These are phyloP conservation scores for Escarpia spicata DNA, from an alignment of 2,888 invertebrate genomes.

Conservation along the genomic window DNA sequence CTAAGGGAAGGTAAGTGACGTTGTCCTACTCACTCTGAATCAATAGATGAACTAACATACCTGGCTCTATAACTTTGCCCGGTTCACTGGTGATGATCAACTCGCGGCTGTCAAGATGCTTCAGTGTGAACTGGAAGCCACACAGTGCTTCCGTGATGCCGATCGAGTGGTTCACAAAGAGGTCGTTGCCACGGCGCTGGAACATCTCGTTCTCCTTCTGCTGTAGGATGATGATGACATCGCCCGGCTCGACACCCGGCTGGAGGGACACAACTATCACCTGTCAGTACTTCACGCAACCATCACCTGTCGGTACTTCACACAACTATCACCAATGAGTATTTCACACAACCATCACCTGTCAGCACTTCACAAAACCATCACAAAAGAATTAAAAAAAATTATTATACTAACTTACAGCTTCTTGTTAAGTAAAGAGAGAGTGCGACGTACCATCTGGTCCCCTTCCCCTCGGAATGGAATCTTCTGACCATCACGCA, in stretches of 20 bases:
- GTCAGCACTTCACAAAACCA: neutral
- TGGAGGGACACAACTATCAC: conserved; percentile 60
- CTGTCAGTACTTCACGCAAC: neutral
- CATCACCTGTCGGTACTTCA: neutral
- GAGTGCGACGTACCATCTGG: conserved; percentile 71
- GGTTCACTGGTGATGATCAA: conserved; percentile 80
- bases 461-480: conserved; percentile 89
- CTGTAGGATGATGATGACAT: conserved; percentile 87
- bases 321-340: conserved; percentile 17
- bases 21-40: neutral
- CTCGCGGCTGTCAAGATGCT: conserved; percentile 88
- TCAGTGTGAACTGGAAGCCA: conserved; percentile 85
- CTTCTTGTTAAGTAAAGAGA: neutral
- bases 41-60: conserved; percentile 66
- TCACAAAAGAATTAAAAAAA: neutral
- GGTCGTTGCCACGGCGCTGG: conserved; percentile 78
- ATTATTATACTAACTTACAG: neutral
- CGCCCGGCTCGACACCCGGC: conserved; percentile 86
- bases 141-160: conserved; percentile 89
- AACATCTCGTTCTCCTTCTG: conserved; percentile 83
- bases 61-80: conserved; percentile 86
- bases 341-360: neutral
- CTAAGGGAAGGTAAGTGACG: neutral
- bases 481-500: conserved; percentile 86
- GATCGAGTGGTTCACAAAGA: conserved; percentile 77